Evolutionary conservation across 2,888 invertebrate genomes (phyloP).

Genomic region (Nezara viridula): DNA sequence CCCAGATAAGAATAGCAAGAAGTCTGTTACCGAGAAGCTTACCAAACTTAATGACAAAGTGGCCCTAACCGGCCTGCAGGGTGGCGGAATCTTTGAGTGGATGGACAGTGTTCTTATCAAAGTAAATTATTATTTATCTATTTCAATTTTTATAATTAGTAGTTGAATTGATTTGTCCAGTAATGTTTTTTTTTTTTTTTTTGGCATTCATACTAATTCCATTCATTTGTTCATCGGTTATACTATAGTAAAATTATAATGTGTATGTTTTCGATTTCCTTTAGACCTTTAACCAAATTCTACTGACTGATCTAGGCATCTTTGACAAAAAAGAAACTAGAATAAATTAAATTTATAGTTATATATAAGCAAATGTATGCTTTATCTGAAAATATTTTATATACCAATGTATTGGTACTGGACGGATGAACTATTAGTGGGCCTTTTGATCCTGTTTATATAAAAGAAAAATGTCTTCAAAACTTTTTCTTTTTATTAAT

Average conservation of each 20-base stretch:
- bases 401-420: too few species aligned
- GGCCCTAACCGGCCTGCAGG: conserved; percentile 50
- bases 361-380: too few species aligned
- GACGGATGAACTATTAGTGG: too few species aligned
- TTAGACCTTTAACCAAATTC: too few species aligned
- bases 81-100: conserved; percentile 95
- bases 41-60: conserved; percentile 10
- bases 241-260: too few species aligned
- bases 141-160: not conserved
- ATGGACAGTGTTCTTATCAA: conserved; percentile 90
- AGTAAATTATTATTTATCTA: conserved; percentile 68
- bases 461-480: not conserved
- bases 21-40: not conserved
- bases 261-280: too few species aligned
- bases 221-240: too few species aligned
- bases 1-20: not conserved
- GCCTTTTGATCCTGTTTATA: too few species aligned
- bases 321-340: not conserved
- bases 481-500: too few species aligned
- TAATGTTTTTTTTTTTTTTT: not conserved
- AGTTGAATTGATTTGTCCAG: not conserved
- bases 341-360: too few species aligned
- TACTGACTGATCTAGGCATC: not conserved
- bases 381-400: too few species aligned
- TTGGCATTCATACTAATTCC: too few species aligned